phyloP scores from a whole-genome alignment of 2,888 invertebrate species.

The Heliconius cydno region DNA sequence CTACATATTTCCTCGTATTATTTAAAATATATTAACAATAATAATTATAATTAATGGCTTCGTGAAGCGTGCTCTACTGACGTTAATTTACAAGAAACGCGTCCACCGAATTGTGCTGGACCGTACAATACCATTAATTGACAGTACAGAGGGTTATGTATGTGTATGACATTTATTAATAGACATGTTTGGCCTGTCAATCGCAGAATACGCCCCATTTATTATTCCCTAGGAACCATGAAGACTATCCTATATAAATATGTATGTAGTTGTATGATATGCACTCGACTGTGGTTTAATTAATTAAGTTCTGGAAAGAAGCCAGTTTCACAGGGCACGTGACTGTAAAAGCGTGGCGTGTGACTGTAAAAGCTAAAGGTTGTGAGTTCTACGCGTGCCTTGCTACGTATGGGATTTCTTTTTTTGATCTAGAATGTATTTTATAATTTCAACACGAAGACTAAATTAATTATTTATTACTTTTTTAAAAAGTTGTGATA shows the following conservation, averaged over 20 bases:
- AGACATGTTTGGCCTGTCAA: constrained; percentile 52
- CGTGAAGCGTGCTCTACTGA: constrained; percentile 15
- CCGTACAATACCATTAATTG: constrained; percentile 65
- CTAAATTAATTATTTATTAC: not conserved
- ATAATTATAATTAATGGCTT: constrained; percentile 1
- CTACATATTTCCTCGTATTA: not conserved
- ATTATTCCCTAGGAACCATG: constrained; percentile 56
- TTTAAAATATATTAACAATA: constrained; percentile 5
- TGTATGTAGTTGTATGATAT: not conserved
- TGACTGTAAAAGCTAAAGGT: too few relatives aligned
- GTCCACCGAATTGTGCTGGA: constrained; percentile 53
- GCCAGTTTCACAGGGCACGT: too few relatives aligned
- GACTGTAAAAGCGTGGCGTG: too few relatives aligned
- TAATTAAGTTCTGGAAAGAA: not conserved
- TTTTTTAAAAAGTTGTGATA: not conserved
- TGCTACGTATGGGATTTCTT: too few relatives aligned
- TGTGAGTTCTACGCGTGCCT: too few relatives aligned
- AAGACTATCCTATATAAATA: constrained; percentile 13
- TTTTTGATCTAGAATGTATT: not conserved
- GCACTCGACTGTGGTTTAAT: not conserved
- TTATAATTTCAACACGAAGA: not conserved
- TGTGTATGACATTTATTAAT: constrained; percentile 67
- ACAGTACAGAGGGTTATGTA: constrained; percentile 53
- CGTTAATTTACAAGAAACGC: constrained; percentile 34
- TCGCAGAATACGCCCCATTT: constrained; percentile 47